Percentiles rank a stretch among this genome's conserved stretches.
Evolutionary conservation across 2,797 vertebrate species (phyloP).

Genomic region (Telmatherina bonti): DNA sequence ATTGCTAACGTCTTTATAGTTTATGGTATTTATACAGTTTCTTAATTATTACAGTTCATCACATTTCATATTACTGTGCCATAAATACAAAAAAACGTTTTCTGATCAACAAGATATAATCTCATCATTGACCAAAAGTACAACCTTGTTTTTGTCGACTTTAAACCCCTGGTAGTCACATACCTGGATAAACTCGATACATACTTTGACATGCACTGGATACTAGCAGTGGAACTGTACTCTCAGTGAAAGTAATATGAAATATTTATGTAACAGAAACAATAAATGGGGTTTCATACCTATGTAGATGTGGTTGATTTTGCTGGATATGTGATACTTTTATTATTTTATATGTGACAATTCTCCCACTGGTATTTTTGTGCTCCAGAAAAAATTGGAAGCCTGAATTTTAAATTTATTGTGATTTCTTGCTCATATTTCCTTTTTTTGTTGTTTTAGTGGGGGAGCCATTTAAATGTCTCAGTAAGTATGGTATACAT

Average conservation of each 20-base stretch:
- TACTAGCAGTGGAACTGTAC: neutral
- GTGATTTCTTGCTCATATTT: constrained; percentile 12
- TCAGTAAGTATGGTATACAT: constrained; percentile 5
- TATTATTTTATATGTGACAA: neutral
- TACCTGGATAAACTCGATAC: neutral
- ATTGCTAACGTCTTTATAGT: too few relatives aligned
- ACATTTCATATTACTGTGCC: too few relatives aligned
- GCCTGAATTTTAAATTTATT: neutral
- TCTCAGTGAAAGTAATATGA: neutral
- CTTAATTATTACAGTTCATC: too few relatives aligned
- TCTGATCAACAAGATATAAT: too few relatives aligned
- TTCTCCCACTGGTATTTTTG: constrained; percentile 5
- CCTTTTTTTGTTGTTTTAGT: constrained; percentile 3
- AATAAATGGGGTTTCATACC: neutral
- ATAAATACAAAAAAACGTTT: too few relatives aligned
- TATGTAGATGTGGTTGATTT: neutral
- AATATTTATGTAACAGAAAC: neutral
- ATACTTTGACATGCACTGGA: neutral
- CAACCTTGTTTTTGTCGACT: neutral
- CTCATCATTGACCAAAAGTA: too few relatives aligned
- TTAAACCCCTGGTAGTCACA: neutral
- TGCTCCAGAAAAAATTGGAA: constrained; percentile 11
- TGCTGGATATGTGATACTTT: neutral
- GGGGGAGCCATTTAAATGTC: constrained; percentile 21
- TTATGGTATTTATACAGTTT: too few relatives aligned